These are phyloP conservation scores for Apis laboriosa DNA, from an alignment of 1,140 invertebrate genomes.

Conservation along the genomic window DNA sequence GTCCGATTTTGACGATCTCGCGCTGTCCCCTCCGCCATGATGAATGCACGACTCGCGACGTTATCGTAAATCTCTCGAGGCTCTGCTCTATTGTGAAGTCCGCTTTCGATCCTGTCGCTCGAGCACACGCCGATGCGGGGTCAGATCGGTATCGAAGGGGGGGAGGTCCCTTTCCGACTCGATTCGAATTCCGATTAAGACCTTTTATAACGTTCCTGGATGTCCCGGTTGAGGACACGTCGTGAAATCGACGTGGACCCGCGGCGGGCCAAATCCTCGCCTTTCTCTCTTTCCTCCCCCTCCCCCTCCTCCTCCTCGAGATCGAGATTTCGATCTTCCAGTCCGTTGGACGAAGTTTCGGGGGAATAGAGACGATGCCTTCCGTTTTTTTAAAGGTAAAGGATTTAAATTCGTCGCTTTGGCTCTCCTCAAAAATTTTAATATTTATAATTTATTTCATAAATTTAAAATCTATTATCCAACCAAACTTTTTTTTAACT, in stretches of 20 bases:
- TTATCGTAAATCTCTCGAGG: slow-evolving; percentile 62
- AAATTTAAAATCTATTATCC: too few species aligned
- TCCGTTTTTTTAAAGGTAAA: too few species aligned
- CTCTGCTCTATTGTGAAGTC: slow-evolving; percentile 62
- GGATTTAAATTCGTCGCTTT: too few species aligned
- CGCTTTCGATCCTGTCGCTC: slow-evolving; percentile 50
- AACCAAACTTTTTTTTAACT: too few species aligned
- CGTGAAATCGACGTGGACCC: slow-evolving; percentile 34
- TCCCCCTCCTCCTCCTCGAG: too few species aligned
- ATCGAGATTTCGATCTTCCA: too few species aligned
- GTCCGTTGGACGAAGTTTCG: too few species aligned
- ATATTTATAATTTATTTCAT: too few species aligned
- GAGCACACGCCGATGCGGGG: slow-evolving; percentile 59
- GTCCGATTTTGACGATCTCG: slow-evolving; percentile 59
- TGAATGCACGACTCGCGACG: slow-evolving; percentile 66
- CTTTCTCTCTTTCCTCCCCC: not conserved
- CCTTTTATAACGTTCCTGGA: slow-evolving; percentile 34
- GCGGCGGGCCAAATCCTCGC: not conserved
- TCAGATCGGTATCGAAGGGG: slow-evolving; percentile 62
- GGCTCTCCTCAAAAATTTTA: too few species aligned
- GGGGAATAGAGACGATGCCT: too few species aligned
- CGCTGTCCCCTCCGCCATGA: slow-evolving; percentile 44
- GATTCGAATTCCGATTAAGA: slow-evolving; percentile 57
- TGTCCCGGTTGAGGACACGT: slow-evolving; percentile 2
- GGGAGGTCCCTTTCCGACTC: slow-evolving; percentile 11